phyloP scores from a whole-genome alignment of 2,113 vertebrate genomes.

The Pygoscelis adeliae region DNA sequence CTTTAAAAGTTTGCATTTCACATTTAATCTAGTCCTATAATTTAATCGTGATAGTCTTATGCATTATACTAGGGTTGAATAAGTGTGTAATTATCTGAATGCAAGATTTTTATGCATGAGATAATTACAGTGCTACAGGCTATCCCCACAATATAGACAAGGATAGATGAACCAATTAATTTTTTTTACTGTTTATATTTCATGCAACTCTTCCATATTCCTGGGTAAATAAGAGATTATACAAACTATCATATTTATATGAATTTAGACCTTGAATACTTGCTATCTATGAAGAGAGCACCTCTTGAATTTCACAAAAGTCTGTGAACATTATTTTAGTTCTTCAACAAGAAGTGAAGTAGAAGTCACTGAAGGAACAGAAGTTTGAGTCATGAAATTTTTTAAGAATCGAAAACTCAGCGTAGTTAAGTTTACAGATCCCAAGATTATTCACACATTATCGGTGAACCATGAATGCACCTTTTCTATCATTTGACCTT shows the following conservation, averaged over 20 bases:
- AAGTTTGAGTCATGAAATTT: background rate
- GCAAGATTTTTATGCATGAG: conserved; percentile 29
- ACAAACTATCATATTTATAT: background rate
- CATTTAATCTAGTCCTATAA: conserved; percentile 41
- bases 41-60: background rate
- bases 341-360: background rate
- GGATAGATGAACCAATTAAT: conserved; percentile 11
- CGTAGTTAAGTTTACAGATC: background rate
- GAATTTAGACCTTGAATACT: background rate
- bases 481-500: background rate
- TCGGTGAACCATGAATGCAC: background rate
- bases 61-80: conserved; percentile 19
- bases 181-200: background rate
- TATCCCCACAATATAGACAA: background rate
- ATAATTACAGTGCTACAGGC: background rate
- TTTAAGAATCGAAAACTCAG: background rate
- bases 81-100: conserved; percentile 41
- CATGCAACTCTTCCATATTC: background rate
- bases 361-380: background rate
- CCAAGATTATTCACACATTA: background rate
- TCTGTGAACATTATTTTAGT: background rate
- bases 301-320: background rate
- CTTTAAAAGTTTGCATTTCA: conserved; percentile 38
- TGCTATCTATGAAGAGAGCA: background rate
- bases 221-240: background rate